Base-by-base conservation (phyloP, 2,888 invertebrate species). In the Archips crataeganus region DNA sequence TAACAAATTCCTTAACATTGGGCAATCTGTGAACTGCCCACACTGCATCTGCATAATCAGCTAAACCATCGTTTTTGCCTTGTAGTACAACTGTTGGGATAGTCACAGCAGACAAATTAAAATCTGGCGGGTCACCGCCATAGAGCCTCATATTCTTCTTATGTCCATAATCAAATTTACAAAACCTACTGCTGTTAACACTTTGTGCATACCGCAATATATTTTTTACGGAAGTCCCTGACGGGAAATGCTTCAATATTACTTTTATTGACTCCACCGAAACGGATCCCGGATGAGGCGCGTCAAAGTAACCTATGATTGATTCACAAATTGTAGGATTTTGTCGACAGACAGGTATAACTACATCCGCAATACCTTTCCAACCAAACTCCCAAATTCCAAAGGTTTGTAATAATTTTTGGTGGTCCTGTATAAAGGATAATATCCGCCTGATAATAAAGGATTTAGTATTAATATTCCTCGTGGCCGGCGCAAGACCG, bases 121-220 rank as follows among this genome's bases (percentile, higher is more conserved):
- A 68, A 4, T 68, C 73, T 0, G 73, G 73, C 1, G 73, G 73
- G 8, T 63, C 68, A 2, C 73, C 63, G 0, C 73, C 73, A 15
- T 73, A 73, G 8, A 73, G 3, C n/a, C 59, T 15, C 49, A 63
- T 63, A 15, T 73, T 73, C 39, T 63, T 68, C n/a, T 68, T 63
- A 32, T 23, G 62, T n/a, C 73, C 73, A 32, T 73, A 68, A 63
- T 73, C 63, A 49, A 63, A 73, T 42, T 73, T 73, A 10, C 62
- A 49, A 32, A 32, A 73, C 9, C 62, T 47, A 34, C 63, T 63
- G 10, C 68, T 49, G n/a, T 63, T 23, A 1, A 68, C 23, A 6
- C 68, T 73, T 36, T 73, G 73, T 0, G 68, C 68, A 49, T 49
- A 73, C 8, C 73, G 68, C 2, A 6, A 68, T 3, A 68, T n/a